These are phyloP conservation scores for Eremobia ochroleuca DNA, from an alignment of 2,888 invertebrate genomes.

Conservation along the genomic window DNA sequence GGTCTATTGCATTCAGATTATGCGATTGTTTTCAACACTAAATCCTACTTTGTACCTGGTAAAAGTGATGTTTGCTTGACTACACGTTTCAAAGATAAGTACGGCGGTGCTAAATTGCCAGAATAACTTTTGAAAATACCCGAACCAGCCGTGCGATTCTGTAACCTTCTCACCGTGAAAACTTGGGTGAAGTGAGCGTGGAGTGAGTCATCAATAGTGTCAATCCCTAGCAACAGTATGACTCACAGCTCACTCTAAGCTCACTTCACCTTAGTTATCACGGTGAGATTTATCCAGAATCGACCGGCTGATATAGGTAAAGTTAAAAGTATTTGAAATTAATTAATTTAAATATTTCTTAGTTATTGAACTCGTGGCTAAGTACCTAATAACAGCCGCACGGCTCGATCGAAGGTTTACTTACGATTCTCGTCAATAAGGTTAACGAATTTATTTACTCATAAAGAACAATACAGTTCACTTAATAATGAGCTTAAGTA, in stretches of 20 bases:
- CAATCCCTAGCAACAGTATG: no score
- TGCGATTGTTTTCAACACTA: conserved; percentile 51
- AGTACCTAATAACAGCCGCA: not conserved
- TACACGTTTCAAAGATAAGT: not conserved
- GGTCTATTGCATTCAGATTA: conserved; percentile 55
- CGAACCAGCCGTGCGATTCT: no score
- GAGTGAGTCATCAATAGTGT: no score
- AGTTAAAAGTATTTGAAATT: not conserved
- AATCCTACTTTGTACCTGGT: conserved; percentile 29
- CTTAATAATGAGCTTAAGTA: no score
- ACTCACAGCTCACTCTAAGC: no score
- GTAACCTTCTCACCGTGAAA: no score
- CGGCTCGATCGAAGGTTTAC: not conserved
- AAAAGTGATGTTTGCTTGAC: conserved; percentile 16
- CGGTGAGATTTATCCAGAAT: no score
- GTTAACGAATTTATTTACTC: no score
- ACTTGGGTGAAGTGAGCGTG: no score
- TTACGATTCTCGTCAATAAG: no score
- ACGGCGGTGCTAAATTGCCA: not conserved
- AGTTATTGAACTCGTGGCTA: not conserved
- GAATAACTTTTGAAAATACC: not conserved
- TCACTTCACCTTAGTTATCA: no score
- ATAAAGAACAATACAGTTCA: no score
- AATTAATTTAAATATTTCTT: not conserved
- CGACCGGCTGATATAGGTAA: not conserved